Evolutionary conservation across 2,797 vertebrate genomes (phyloP).

Genomic region (Liparis tanakae): DNA sequence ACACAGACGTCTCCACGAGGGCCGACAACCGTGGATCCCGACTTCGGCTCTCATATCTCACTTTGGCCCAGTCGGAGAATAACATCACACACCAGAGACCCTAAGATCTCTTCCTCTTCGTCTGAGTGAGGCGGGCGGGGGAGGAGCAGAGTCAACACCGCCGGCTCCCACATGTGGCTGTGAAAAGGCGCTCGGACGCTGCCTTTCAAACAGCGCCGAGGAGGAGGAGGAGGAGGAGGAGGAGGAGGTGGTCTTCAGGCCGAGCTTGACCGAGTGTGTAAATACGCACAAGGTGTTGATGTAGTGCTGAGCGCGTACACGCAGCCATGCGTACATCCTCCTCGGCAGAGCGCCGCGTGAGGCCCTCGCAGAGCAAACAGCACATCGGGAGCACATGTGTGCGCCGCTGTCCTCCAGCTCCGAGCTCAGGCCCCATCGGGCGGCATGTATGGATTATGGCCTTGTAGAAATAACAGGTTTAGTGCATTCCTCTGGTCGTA

Average conservation of each 20-base stretch:
- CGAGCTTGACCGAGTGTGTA: conserved; percentile 68
- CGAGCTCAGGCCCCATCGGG: conserved; percentile 32
- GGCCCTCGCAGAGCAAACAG: conserved; percentile 34
- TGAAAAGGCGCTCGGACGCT: conserved; percentile 53
- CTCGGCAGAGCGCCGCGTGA: conserved; percentile 30
- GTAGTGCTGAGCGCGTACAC: conserved; percentile 47
- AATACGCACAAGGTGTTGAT: conserved; percentile 70
- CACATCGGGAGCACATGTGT: conserved; percentile 52
- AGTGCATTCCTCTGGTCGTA: conserved; percentile 4
- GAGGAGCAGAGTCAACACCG: conserved; percentile 56
- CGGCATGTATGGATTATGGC: conserved; percentile 15
- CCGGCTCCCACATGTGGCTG: conserved; percentile 76
- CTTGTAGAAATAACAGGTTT: conserved; percentile 8
- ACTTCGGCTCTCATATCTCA: conserved; percentile 56
- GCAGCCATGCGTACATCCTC: conserved; percentile 52
- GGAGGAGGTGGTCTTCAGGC: conserved; percentile 64
- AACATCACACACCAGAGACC: conserved; percentile 49
- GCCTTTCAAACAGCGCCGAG: conserved; percentile 66
- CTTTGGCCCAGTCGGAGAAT: conserved; percentile 48
- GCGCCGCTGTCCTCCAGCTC: conserved; percentile 21
- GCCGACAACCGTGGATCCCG: conserved; percentile 24
- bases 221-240: too few species aligned
- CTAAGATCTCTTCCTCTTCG: conserved; percentile 51
- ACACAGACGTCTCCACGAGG: conserved; percentile 36
- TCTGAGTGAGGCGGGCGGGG: conserved; percentile 59